Evolutionary conservation across 2,113 vertebrate genomes (phyloP).

Genomic region (Saguinus imperator): DNA sequence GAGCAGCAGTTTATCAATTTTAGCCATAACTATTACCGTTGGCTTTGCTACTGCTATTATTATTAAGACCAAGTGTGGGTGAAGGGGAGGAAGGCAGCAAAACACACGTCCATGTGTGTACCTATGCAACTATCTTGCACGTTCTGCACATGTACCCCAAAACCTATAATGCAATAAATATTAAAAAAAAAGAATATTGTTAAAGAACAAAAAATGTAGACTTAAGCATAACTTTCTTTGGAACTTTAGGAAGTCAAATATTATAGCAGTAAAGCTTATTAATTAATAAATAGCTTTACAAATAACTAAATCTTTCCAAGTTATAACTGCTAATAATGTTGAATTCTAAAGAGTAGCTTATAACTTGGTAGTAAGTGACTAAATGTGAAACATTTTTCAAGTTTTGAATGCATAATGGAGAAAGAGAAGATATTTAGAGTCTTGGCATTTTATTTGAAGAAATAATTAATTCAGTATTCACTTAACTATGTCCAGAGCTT

Average conservation of each 20-base stretch:
- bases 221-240: neutral
- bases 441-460: slow-evolving; percentile 67
- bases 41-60: neutral
- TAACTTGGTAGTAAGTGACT: neutral
- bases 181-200: neutral
- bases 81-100: too few species aligned
- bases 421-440: slow-evolving; percentile 50
- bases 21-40: neutral
- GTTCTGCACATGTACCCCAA: too few species aligned
- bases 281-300: slow-evolving; percentile 25
- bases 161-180: too few species aligned
- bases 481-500: slow-evolving; percentile 67
- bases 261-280: neutral
- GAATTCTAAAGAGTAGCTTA: slow-evolving; percentile 18
- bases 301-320: slow-evolving; percentile 21
- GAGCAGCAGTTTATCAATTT: neutral
- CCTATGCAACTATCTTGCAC: too few species aligned
- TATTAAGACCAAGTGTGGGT: neutral
- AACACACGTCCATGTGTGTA: too few species aligned
- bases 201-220: neutral
- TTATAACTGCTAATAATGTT: neutral
- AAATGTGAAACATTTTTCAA: slow-evolving; percentile 47
- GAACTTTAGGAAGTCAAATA: neutral
- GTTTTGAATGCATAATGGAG: slow-evolving; percentile 43
- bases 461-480: slow-evolving; percentile 72